Evolutionary conservation across 92 coral and sea anemone species (phyloP).

Genomic region (Zoanthus gigantus): DNA sequence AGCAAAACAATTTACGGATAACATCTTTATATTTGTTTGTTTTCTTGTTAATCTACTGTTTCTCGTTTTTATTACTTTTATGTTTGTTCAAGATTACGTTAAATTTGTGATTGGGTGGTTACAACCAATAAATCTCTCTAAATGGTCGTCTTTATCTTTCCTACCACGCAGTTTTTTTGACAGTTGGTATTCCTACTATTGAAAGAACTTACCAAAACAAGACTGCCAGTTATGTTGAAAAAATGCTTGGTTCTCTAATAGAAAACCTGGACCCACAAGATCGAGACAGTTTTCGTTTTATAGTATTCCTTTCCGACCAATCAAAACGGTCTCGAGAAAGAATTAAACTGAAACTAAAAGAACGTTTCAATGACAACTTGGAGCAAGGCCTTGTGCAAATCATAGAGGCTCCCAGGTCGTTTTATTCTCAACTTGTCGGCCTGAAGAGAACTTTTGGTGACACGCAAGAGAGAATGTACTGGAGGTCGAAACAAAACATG

Average conservation of each 20-base stretch:
- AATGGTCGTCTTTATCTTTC: not conserved
- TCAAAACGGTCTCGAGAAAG: constrained; percentile 61
- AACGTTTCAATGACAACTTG: constrained; percentile 62
- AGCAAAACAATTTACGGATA: too few species aligned
- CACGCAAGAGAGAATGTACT: constrained; percentile 76
- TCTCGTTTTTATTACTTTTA: too few species aligned
- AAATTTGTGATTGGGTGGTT: too few species aligned
- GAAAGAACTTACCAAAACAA: constrained; percentile 70
- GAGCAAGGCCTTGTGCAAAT: constrained; percentile 78
- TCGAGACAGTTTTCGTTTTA: constrained; percentile 57
- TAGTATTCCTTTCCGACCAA: constrained; percentile 88
- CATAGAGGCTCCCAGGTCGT: constrained; percentile 78
- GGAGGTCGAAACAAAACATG: constrained; percentile 95
- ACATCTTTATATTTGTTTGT: too few species aligned
- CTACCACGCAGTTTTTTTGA: constrained; percentile 70
- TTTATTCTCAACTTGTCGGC: constrained; percentile 83
- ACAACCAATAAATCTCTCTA: too few species aligned
- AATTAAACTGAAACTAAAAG: constrained; percentile 50
- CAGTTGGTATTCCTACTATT: constrained; percentile 92
- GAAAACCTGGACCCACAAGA: constrained; percentile 48
- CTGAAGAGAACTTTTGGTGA: constrained; percentile 68
- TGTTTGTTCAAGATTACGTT: too few species aligned
- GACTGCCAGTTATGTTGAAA: constrained; percentile 66
- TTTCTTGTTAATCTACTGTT: too few species aligned
- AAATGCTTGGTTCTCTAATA: constrained; percentile 73